Evolutionary conservation across 2,888 invertebrate genomes (phyloP).

Genomic region (Fissipunctia ypsillon): DNA sequence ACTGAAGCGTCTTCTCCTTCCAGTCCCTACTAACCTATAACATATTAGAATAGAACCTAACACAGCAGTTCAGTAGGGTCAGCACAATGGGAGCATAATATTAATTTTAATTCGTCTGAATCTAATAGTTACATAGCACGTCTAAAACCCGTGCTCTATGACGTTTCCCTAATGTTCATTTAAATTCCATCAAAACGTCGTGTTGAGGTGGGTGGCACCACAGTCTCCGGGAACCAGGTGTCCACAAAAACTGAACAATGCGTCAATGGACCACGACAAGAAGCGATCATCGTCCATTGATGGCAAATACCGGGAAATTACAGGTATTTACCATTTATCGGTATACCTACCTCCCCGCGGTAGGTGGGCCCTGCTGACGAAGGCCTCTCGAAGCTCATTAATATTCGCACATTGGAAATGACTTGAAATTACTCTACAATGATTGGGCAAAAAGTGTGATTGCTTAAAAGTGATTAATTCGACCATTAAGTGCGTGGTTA

Average conservation of each 20-base stretch:
- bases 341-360: constrained; percentile 42
- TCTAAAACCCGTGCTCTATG: constrained; percentile 29
- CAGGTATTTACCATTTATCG: constrained; percentile 69
- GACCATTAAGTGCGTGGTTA: constrained; percentile 31
- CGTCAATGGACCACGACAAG: constrained; percentile 53
- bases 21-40: too few relatives aligned
- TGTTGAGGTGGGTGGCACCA: constrained; percentile 63
- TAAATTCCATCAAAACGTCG: constrained; percentile 32
- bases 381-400: constrained; percentile 32
- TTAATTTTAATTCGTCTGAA: not conserved
- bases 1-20: too few relatives aligned
- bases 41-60: too few relatives aligned
- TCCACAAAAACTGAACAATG: constrained; percentile 70
- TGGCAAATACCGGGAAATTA: constrained; percentile 66
- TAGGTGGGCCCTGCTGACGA: constrained; percentile 1
- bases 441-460: constrained; percentile 41
- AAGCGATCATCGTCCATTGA: constrained; percentile 61
- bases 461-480: constrained; percentile 44
- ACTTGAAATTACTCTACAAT: constrained; percentile 35
- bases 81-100: not conserved
- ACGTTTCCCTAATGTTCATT: constrained; percentile 32
- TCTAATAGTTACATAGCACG: not conserved
- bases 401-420: constrained; percentile 52
- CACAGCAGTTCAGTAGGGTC: not conserved
- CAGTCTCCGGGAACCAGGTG: constrained; percentile 64